phyloP scores from a whole-genome alignment of 2,888 invertebrate genomes.

The Tinea trinotella region DNA sequence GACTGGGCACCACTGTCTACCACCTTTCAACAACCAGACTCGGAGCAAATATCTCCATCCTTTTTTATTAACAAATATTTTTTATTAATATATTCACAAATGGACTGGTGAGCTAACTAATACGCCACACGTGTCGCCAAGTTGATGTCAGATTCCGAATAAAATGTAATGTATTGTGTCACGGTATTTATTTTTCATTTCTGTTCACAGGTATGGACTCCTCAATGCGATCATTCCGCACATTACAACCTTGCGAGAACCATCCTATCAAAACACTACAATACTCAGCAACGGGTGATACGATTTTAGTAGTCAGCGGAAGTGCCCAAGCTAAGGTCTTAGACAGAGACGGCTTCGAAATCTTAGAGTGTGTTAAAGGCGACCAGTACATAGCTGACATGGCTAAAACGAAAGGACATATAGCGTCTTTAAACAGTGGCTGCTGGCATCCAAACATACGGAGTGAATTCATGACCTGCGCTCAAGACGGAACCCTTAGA shows the following conservation, averaged over 20 bases:
- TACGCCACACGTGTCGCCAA: too few species aligned
- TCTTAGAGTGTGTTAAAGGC: conserved; percentile 93
- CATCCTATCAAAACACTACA: conserved; percentile 93
- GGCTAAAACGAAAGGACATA: conserved; percentile 94
- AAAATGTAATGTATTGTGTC: too few species aligned
- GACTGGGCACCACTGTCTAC: too few species aligned
- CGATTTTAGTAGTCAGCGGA: conserved; percentile 92
- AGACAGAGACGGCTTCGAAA: conserved; percentile 94
- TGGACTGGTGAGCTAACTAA: too few species aligned
- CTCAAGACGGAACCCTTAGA: conserved; percentile 93
- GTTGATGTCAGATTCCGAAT: too few species aligned
- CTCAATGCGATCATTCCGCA: conserved; percentile 90
- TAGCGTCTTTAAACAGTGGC: conserved; percentile 89
- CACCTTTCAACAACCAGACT: too few species aligned
- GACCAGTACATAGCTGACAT: conserved; percentile 97
- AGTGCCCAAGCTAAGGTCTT: conserved; percentile 94
- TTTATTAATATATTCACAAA: too few species aligned
- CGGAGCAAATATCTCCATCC: too few species aligned
- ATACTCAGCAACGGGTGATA: conserved; percentile 95
- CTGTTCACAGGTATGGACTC: conserved; percentile 95
- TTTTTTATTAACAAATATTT: too few species aligned
- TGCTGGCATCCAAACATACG: conserved; percentile 92
- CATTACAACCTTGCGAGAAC: conserved; percentile 94
- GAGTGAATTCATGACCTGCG: conserved; percentile 93
- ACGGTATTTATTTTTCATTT: too few species aligned